A percentile compares a stretch with the other conserved stretches of the same genome.
Conservation (phyloP, 2,888 invertebrate genomes). For the Megalurothrips usitatus region DNA sequence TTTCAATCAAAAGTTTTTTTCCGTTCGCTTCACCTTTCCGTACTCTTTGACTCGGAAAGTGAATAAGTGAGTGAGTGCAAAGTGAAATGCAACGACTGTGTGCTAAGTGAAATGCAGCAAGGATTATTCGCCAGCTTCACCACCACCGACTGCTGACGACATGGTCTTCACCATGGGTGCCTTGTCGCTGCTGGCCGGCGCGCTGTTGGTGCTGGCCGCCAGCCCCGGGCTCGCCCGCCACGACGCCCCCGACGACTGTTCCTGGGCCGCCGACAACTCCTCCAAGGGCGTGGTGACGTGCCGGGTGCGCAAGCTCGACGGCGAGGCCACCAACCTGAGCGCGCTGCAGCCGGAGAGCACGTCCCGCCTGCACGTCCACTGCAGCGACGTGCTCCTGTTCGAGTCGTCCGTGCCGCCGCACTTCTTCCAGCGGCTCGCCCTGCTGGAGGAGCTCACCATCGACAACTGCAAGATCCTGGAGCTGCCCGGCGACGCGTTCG, state of each 20-base stretch:
- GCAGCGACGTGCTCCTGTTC: conserved; percentile 70
- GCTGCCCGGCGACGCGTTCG: conserved; percentile 71
- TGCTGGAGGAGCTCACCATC: conserved; percentile 69
- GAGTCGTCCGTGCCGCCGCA: conserved; percentile 71
- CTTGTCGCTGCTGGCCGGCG: conserved; percentile 30
- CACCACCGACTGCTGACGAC: neutral
- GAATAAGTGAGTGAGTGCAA: neutral
- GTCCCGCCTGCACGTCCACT: conserved; percentile 66
- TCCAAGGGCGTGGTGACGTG: conserved; percentile 56
- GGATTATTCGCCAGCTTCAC: neutral
- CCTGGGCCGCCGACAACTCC: conserved; percentile 48
- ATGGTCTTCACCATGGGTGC: conserved; percentile 8
- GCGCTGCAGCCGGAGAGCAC: conserved; percentile 64
- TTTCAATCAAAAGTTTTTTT: neutral
- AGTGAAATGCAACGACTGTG: conserved; percentile 1
- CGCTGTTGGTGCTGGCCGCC: conserved; percentile 34
- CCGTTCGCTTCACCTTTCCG: neutral
- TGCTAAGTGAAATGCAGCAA: neutral
- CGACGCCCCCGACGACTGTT: conserved; percentile 49
- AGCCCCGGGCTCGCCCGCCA: conserved; percentile 45
- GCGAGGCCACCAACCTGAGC: conserved; percentile 62
- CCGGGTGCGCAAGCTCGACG: conserved; percentile 65
- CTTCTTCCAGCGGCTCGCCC: conserved; percentile 66
- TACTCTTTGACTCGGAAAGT: neutral
- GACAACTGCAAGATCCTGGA: conserved; percentile 75